These are phyloP conservation scores for Seriola dumerili DNA, from an alignment of 2,113 vertebrate species.

Conservation along the genomic window DNA sequence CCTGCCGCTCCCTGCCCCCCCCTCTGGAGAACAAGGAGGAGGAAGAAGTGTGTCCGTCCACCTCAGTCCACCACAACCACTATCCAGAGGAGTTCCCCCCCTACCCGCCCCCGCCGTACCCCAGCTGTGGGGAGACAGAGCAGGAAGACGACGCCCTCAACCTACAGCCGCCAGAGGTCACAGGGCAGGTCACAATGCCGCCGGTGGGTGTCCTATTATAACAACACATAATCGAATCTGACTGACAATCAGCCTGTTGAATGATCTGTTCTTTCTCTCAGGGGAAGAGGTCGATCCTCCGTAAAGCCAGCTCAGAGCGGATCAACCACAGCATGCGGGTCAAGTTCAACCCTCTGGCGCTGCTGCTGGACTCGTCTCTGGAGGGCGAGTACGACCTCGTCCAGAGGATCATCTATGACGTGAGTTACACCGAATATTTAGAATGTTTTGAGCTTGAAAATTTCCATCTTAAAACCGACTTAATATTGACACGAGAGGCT, in stretches of 20 bases:
- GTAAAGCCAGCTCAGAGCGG: slow-evolving; percentile 87
- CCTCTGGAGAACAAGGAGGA: slow-evolving; percentile 79
- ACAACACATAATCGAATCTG: background rate
- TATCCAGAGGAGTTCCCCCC: slow-evolving; percentile 93
- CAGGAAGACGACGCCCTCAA: slow-evolving; percentile 78
- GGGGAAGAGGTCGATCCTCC: slow-evolving; percentile 94
- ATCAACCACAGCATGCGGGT: slow-evolving; percentile 89
- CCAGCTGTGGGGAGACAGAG: slow-evolving; percentile 85
- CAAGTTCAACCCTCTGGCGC: slow-evolving; percentile 93
- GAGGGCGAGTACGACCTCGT: slow-evolving; percentile 98
- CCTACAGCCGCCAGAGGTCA: slow-evolving; percentile 91
- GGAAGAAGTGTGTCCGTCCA: slow-evolving; percentile 54
- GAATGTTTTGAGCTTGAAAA: no score
- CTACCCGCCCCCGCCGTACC: slow-evolving; percentile 92
- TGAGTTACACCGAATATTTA: slow-evolving; percentile 66
- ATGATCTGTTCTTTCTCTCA: slow-evolving; percentile 50
- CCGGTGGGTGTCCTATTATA: slow-evolving; percentile 79
- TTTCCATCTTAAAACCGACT: background rate
- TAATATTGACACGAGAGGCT: background rate
- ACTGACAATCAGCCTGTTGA: background rate
- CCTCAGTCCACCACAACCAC: slow-evolving; percentile 71
- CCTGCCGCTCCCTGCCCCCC: slow-evolving; percentile 14
- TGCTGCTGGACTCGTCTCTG: slow-evolving; percentile 94
- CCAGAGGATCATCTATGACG: slow-evolving; percentile 96
- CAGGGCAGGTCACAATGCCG: slow-evolving; percentile 87